Evolutionary conservation across 2,113 vertebrate species (phyloP), one percentile per base, ranked within the genome.

Genomic region (Kryptolebias marmoratus): DNA sequence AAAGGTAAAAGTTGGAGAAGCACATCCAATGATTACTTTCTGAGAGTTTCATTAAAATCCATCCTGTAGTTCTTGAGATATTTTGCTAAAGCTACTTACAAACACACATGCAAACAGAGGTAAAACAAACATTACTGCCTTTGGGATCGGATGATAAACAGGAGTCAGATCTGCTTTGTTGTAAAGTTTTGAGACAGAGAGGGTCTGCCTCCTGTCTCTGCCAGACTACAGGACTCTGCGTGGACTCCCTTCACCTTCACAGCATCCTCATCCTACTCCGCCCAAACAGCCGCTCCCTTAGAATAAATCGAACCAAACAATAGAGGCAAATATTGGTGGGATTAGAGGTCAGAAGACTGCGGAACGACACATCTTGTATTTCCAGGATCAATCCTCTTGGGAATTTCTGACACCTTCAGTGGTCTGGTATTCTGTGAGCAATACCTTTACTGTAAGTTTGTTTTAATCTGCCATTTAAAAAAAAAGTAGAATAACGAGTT

Each of bases 231-330:
- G 7, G 32, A 36, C 32, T 36, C 32, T 67, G 70, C 73, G 45
- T 54, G 73, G 60, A 79, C 53, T 56, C 68, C 32, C 28, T 61
- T 31, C 62, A 60, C 75, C 64, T 57, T 64, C 79, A 81, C 68
- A 61, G 77, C 76, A 59, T 71, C 73, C 68, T 85, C 65, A 55
- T 87, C 55, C 48, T 73, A 64, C 68, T 80, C 62, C 65, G 31
- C 32, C 57, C 28, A 42, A 61, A 32, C 27, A 78, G 10, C 78
- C 50, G 73, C 81, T 44, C 60, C 75, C 71, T 47, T 80, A 48
- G 66, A 79, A 70, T 84, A 66, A 90, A 88, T 71, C 79, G 80
- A 84, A 92, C 79, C 71, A 69, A 86, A 90, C 84, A 88, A 86
- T 87, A 61, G 68, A 67, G 64, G 65, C 53, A 82, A 83, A 89